Evolutionary conservation across 2,113 vertebrate genomes (phyloP).

Genomic region (Nyctibius bracteatus): DNA sequence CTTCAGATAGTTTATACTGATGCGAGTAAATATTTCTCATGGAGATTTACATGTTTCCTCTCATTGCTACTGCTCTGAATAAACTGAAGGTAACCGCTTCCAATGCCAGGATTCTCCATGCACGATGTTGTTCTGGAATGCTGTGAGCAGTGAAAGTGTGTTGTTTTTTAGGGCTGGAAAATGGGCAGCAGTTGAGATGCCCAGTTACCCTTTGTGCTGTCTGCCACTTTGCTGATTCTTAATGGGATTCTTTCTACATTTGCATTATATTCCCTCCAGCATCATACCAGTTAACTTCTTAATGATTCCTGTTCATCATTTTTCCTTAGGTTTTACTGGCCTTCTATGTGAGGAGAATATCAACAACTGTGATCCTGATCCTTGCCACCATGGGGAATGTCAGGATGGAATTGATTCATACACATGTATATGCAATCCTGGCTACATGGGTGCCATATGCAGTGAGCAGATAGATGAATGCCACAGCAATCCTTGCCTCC

Average conservation of each 20-base stretch:
- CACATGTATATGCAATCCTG: slow-evolving; percentile 83
- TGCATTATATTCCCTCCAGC: not conserved
- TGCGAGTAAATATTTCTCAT: not conserved
- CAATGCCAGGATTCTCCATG: not conserved
- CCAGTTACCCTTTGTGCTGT: not conserved
- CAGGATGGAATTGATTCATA: slow-evolving; percentile 90
- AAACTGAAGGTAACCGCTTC: not conserved
- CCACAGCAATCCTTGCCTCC: slow-evolving; percentile 88
- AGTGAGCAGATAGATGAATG: slow-evolving; percentile 89
- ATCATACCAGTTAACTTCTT: not conserved
- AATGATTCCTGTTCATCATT: not conserved
- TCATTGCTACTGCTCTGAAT: not conserved
- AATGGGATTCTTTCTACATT: not conserved
- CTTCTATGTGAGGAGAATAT: slow-evolving; percentile 85
- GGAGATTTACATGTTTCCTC: not conserved
- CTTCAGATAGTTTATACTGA: not conserved
- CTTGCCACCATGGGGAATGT: slow-evolving; percentile 89
- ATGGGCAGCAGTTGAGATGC: not conserved
- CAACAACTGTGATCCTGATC: slow-evolving; percentile 87
- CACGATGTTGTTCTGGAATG: not conserved
- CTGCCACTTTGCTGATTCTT: not conserved
- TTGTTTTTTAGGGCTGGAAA: slow-evolving; percentile 10
- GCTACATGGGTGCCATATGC: slow-evolving; percentile 91
- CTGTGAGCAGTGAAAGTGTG: not conserved
- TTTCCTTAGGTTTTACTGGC: slow-evolving; percentile 84